Conservation (phyloP, 2,113 vertebrate genomes). For the Epinephelus lanceolatus region DNA sequence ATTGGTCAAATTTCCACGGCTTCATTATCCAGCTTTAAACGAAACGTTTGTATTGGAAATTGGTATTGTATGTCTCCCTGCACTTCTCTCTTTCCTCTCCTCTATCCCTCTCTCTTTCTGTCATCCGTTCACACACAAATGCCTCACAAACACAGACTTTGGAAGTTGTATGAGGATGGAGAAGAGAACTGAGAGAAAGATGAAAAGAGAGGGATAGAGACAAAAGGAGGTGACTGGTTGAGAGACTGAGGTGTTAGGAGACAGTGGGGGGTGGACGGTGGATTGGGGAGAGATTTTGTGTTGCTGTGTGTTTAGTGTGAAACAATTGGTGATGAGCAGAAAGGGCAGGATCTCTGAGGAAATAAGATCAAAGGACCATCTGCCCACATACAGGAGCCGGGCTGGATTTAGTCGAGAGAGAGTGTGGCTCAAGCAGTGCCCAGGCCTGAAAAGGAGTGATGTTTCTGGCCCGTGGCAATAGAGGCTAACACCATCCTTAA, state of each 20-base stretch:
- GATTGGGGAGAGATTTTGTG: slow-evolving; percentile 49
- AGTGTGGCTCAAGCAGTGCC: slow-evolving; percentile 46
- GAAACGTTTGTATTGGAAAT: background rate
- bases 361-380: slow-evolving; percentile 84
- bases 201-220: slow-evolving; percentile 31
- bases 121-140: background rate
- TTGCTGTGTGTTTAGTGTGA: slow-evolving; percentile 62
- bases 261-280: slow-evolving; percentile 12
- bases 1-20: background rate
- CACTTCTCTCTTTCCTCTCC: background rate
- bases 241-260: slow-evolving; percentile 33
- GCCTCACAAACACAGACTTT: slow-evolving; percentile 6
- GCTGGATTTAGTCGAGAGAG: slow-evolving; percentile 49
- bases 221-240: slow-evolving; percentile 38
- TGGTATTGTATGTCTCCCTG: background rate
- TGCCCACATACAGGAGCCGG: slow-evolving; percentile 69
- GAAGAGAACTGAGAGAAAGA: slow-evolving; percentile 29
- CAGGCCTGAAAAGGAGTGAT: slow-evolving; percentile 54
- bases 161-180: slow-evolving; percentile 1
- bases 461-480: slow-evolving; percentile 64
- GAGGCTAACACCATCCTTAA: slow-evolving; percentile 61
- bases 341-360: slow-evolving; percentile 80
- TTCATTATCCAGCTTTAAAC: slow-evolving; percentile 14
- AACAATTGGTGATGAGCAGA: slow-evolving; percentile 76
- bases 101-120: background rate